phyloP scores from a whole-genome alignment of 1,140 invertebrate species.

The Bicyclus anynana region DNA sequence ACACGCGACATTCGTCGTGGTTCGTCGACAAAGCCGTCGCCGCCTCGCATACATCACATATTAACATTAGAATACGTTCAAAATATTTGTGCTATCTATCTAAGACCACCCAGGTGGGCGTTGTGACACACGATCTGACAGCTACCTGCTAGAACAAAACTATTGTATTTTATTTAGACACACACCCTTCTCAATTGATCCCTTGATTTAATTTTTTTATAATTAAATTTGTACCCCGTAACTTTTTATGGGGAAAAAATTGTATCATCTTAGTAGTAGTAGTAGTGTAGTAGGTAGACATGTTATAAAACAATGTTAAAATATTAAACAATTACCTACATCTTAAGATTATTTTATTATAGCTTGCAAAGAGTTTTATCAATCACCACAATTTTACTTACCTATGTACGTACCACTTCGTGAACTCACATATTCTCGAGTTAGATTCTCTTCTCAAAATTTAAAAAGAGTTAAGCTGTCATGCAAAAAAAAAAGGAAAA shows the following conservation, averaged over 20 bases:
- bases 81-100: conserved; percentile 66
- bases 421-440: too few relatives aligned
- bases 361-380: too few relatives aligned
- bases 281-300: too few relatives aligned
- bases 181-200: conserved; percentile 36
- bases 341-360: too few relatives aligned
- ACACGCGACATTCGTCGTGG: conserved; percentile 62
- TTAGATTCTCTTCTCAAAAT: too few relatives aligned
- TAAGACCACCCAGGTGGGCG: conserved; percentile 61
- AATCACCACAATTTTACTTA: too few relatives aligned
- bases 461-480: too few relatives aligned
- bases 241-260: conserved; percentile 3
- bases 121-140: conserved; percentile 61
- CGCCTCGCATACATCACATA: conserved; percentile 46
- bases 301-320: too few relatives aligned
- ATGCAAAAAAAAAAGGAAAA: too few relatives aligned
- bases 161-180: conserved; percentile 45
- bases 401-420: too few relatives aligned
- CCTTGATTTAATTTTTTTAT: conserved; percentile 25
- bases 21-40: conserved; percentile 49
- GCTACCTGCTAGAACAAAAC: conserved; percentile 67
- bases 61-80: conserved; percentile 71
- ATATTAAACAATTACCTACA: too few relatives aligned
- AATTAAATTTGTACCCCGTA: conserved; percentile 16
- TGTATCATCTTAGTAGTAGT: too few relatives aligned